Evolutionary conservation across 2,888 invertebrate species (phyloP).

Genomic region (Nymphalis urticae): DNA sequence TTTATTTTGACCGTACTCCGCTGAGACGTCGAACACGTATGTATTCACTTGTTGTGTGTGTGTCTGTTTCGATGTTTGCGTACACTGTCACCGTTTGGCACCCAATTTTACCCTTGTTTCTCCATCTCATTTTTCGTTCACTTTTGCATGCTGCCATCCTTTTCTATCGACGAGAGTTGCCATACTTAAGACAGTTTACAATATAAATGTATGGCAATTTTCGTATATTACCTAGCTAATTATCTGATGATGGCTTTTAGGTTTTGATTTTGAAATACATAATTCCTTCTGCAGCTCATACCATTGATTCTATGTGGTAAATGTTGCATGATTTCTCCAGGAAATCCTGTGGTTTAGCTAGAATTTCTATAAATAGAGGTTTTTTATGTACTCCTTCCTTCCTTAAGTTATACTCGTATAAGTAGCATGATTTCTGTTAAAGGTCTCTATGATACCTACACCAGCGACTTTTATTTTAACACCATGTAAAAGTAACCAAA

Average conservation of each 20-base stretch:
- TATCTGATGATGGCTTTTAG: constrained; percentile 31
- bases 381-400: constrained; percentile 26
- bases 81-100: constrained; percentile 77
- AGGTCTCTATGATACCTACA: constrained; percentile 24
- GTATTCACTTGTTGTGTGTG: constrained; percentile 79
- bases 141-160: constrained; percentile 65
- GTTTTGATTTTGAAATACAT: constrained; percentile 19
- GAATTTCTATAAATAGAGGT: constrained; percentile 26
- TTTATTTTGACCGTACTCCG: constrained; percentile 80
- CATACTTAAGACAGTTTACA: constrained; percentile 10
- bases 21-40: constrained; percentile 81
- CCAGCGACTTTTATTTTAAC: constrained; percentile 14
- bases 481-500: neutral
- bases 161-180: constrained; percentile 23
- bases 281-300: constrained; percentile 24
- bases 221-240: constrained; percentile 18
- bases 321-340: constrained; percentile 26
- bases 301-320: constrained; percentile 26
- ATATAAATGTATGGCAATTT: constrained; percentile 19
- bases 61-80: constrained; percentile 80
- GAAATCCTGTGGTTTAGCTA: constrained; percentile 30
- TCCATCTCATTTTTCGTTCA: constrained; percentile 69
- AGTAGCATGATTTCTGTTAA: constrained; percentile 31
- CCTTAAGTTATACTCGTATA: constrained; percentile 14
- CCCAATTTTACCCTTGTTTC: constrained; percentile 58